Base-by-base conservation (phyloP, 2,888 invertebrate species). In the Sphaeridia pumilis region DNA sequence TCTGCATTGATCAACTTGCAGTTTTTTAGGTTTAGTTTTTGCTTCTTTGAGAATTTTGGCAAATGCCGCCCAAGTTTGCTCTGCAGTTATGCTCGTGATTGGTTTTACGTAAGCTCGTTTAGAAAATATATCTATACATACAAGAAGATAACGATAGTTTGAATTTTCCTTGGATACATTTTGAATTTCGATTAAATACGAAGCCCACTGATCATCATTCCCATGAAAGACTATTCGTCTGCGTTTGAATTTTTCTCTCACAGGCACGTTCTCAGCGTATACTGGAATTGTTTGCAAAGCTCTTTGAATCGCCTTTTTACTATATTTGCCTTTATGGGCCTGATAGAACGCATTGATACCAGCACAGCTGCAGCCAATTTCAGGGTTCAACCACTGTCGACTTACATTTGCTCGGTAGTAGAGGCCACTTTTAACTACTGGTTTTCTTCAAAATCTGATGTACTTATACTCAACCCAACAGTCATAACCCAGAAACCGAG, bases 231-330 rank as follows among this genome's bases (percentile, higher is more conserved):
- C 43, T 1, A 56, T 51, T n/a, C 21, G 22, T 43, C 58, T 22
- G 12, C 58, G 35, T 22, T 20, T 34, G 46, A 53, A 58, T 22
- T 44, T n/a, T 17, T 45, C 31, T 35, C 21, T 34, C 12, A 42
- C 51, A 12, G 55, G 43, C n/a, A 4, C 4, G 43, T 58, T 55
- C 44, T 50, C 5, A 34, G 72, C 70, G 63, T 58, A 55, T 4
- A 49, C 46, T 1, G 50, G 76, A 28, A 52, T 31, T 2, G 20
- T 25, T n/a, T 36, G 20, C 22, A 52, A 31, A 3, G 27, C 31
- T 21, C 27, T 22, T n/a, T 21, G 4, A 21, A 52, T 22, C 3
- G 25, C 12, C 10, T 36, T 10, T 3, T 34, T 34, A 5, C 24
- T 22, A 35, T 2, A 28, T 44, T 44, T 41, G 5, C n/a, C 20